Conservation (phyloP, 1,140 invertebrate genomes). For the Pteromalus puparum region DNA sequence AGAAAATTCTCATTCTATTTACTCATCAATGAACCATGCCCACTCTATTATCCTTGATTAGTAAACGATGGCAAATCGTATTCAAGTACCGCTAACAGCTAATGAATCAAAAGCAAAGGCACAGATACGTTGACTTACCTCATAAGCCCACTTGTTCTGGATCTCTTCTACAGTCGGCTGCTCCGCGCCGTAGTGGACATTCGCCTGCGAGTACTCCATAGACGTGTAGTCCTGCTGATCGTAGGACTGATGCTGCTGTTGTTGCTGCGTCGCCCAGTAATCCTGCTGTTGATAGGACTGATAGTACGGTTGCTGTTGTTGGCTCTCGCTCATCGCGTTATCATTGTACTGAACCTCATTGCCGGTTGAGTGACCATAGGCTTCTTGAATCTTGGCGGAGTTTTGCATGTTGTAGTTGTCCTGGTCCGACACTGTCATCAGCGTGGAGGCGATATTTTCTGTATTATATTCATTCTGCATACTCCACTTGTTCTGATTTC, state of each 20-base stretch:
- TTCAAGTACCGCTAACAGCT: conserved; percentile 15
- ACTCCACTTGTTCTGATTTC: conserved; percentile 60
- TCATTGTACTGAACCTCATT: conserved; percentile 59
- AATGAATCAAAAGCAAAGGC: conserved; percentile 33
- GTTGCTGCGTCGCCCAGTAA: conserved; percentile 65
- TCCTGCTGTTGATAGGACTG: conserved; percentile 60
- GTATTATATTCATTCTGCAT: conserved; percentile 61
- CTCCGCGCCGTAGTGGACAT: conserved; percentile 55
- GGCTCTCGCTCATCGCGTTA: conserved; percentile 59
- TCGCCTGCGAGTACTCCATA: conserved; percentile 59
- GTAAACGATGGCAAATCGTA: conserved; percentile 15
- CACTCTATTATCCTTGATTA: conserved; percentile 10
- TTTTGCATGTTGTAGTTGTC: conserved; percentile 57
- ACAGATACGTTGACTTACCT: conserved; percentile 61
- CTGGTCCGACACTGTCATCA: conserved; percentile 60
- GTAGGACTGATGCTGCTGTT: conserved; percentile 55
- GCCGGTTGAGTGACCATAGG: conserved; percentile 52
- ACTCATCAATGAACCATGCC: conserved; percentile 15
- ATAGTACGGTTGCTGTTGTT: conserved; percentile 60
- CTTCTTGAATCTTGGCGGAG: conserved; percentile 58
- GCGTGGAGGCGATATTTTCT: conserved; percentile 56
- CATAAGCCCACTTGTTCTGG: conserved; percentile 70
- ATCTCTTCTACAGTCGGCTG: conserved; percentile 62
- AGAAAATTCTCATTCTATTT: neutral
- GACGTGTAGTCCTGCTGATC: conserved; percentile 70